phyloP scores from a whole-genome alignment of 2,888 invertebrate species.

The Conus canariensis region DNA sequence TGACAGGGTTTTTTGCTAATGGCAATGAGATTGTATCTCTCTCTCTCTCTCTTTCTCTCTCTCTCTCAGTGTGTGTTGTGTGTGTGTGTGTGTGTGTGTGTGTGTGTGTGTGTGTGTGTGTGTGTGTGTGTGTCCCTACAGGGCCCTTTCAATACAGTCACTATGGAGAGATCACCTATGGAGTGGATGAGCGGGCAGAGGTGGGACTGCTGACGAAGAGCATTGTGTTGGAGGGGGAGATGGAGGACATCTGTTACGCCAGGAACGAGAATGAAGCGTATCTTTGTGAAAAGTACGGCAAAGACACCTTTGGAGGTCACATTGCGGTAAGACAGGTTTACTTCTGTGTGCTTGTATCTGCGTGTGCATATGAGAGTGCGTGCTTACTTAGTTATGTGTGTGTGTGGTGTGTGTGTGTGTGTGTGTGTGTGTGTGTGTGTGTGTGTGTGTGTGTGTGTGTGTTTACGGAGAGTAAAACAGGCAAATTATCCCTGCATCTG shows the following conservation, averaged over 20 bases:
- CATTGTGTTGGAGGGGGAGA: slow-evolving; percentile 55
- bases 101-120: slow-evolving; percentile 27
- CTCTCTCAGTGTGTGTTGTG: no score
- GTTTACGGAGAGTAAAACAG: neutral
- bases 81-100: slow-evolving; percentile 1
- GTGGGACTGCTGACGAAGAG: slow-evolving; percentile 56
- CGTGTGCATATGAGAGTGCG: neutral
- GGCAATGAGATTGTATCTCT: no score
- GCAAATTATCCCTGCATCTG: no score
- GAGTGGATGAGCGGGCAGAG: slow-evolving; percentile 53
- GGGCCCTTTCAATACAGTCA: slow-evolving; percentile 36
- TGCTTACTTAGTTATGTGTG: no score
- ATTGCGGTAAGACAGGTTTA: slow-evolving; percentile 35
- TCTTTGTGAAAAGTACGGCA: slow-evolving; percentile 37
- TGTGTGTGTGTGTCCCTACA: neutral
- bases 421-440: neutral
- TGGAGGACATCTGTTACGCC: slow-evolving; percentile 51
- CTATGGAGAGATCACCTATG: slow-evolving; percentile 45
- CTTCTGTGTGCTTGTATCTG: neutral
- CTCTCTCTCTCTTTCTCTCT: no score
- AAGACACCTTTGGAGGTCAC: slow-evolving; percentile 48
- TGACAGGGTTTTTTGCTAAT: no score
- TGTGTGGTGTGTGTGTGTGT: neutral
- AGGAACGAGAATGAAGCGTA: slow-evolving; percentile 36
- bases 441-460: neutral